These are phyloP conservation scores for Cheilosia urbana DNA, from an alignment of 2,888 invertebrate species.

Conservation along the genomic window DNA sequence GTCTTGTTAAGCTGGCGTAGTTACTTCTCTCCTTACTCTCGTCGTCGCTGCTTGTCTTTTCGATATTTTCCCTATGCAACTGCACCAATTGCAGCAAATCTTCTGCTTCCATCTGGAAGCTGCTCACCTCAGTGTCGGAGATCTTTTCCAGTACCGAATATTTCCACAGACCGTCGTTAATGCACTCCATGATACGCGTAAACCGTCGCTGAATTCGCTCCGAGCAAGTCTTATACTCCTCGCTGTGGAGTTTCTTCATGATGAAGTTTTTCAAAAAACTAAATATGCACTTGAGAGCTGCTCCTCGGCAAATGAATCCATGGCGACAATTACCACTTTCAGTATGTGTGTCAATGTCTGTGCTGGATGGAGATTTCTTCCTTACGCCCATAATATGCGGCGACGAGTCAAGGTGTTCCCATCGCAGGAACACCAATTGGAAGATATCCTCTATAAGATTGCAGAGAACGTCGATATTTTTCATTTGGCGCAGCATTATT, in stretches of 20 bases:
- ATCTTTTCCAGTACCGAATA: slow-evolving; percentile 81
- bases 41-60: slow-evolving; percentile 82
- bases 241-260: slow-evolving; percentile 81
- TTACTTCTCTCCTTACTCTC: slow-evolving; percentile 80
- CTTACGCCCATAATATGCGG: slow-evolving; percentile 18
- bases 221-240: slow-evolving; percentile 80
- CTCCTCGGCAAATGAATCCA: slow-evolving; percentile 81
- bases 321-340: slow-evolving; percentile 55
- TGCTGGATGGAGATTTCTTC: slow-evolving; percentile 49
- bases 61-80: slow-evolving; percentile 78
- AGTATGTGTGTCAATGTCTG: slow-evolving; percentile 59
- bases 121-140: slow-evolving; percentile 69
- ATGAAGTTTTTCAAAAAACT: slow-evolving; percentile 80
- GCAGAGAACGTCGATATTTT: slow-evolving; percentile 79
- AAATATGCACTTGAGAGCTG: slow-evolving; percentile 79
- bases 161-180: slow-evolving; percentile 82
- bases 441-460: slow-evolving; percentile 81
- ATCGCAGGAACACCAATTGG: slow-evolving; percentile 81
- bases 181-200: slow-evolving; percentile 79
- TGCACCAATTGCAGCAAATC: slow-evolving; percentile 80
- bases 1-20: slow-evolving; percentile 79
- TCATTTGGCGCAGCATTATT: slow-evolving; percentile 80
- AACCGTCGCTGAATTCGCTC: slow-evolving; percentile 79
- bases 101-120: slow-evolving; percentile 78
- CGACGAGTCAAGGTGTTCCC: slow-evolving; percentile 79